These are phyloP conservation scores for Dendrocincla tyrannina DNA, from an alignment of 2,797 vertebrate genomes.

Conservation along the genomic window DNA sequence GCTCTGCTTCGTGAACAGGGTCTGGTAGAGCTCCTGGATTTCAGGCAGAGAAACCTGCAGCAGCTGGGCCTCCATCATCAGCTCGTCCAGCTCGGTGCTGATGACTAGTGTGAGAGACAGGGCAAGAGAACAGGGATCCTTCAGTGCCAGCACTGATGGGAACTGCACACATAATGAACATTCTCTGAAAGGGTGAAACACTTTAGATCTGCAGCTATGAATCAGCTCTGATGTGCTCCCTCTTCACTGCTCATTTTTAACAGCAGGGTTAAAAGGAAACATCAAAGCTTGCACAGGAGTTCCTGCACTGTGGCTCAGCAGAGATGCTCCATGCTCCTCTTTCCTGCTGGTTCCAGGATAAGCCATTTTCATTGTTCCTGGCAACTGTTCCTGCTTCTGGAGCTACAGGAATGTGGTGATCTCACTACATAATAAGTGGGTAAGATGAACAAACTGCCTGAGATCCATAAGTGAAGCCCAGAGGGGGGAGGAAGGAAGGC, in stretches of 20 bases:
- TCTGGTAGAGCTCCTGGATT: slow-evolving; percentile 91
- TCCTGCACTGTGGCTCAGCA: neutral
- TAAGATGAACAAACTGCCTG: neutral
- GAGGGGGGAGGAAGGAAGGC: neutral
- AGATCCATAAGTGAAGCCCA: neutral
- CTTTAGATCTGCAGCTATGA: neutral
- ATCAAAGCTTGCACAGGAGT: no score
- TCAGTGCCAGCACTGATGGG: neutral
- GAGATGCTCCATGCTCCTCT: accelerated
- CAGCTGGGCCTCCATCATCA: slow-evolving; percentile 96
- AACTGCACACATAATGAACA: neutral
- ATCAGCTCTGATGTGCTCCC: neutral
- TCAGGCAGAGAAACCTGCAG: slow-evolving; percentile 96
- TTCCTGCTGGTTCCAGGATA: neutral
- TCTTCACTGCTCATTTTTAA: neutral
- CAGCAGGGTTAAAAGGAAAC: neutral
- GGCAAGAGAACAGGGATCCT: neutral
- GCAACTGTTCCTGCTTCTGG: neutral
- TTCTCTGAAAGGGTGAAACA: neutral
- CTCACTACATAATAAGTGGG: neutral
- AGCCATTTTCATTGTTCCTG: neutral
- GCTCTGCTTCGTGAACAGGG: slow-evolving; percentile 83
- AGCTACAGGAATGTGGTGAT: neutral
- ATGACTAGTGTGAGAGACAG: slow-evolving; percentile 76
- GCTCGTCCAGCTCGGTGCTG: slow-evolving; percentile 86